These are phyloP conservation scores for Taenioides sp. DNA, from an alignment of 2,797 vertebrate genomes.

Conservation along the genomic window DNA sequence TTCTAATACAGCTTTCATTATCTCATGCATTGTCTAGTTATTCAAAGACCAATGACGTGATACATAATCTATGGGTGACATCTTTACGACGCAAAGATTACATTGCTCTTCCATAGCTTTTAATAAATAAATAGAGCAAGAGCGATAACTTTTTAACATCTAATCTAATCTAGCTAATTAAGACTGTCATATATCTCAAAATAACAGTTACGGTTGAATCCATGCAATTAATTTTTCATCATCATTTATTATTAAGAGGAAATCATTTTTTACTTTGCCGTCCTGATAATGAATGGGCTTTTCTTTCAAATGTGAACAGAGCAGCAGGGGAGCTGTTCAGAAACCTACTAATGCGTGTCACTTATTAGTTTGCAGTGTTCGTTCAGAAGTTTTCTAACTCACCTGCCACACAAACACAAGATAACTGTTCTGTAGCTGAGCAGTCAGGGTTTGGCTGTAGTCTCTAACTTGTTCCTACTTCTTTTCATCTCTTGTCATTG, in stretches of 20 bases:
- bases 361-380: constrained; percentile 30
- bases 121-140: constrained; percentile 26
- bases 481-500: not conserved
- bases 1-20: constrained; percentile 27
- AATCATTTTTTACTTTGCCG: constrained; percentile 25
- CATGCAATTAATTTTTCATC: constrained; percentile 45
- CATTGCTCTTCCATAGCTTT: not conserved
- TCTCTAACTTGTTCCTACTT: not conserved
- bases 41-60: constrained; percentile 6
- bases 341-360: constrained; percentile 51
- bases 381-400: constrained; percentile 26
- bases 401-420: constrained; percentile 16
- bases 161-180: constrained; percentile 25
- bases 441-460: not conserved
- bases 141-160: constrained; percentile 20
- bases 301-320: constrained; percentile 30
- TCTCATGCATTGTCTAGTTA: constrained; percentile 5
- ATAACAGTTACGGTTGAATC: constrained; percentile 43
- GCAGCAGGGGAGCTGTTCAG: constrained; percentile 35
- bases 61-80: constrained; percentile 37
- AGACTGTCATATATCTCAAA: constrained; percentile 22
- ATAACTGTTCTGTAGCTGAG: constrained; percentile 3
- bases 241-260: constrained; percentile 33
- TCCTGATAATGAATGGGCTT: constrained; percentile 43
- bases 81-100: constrained; percentile 16